phyloP scores from a whole-genome alignment of 2,888 invertebrate genomes.

The Aphidoletes aphidimyza region DNA sequence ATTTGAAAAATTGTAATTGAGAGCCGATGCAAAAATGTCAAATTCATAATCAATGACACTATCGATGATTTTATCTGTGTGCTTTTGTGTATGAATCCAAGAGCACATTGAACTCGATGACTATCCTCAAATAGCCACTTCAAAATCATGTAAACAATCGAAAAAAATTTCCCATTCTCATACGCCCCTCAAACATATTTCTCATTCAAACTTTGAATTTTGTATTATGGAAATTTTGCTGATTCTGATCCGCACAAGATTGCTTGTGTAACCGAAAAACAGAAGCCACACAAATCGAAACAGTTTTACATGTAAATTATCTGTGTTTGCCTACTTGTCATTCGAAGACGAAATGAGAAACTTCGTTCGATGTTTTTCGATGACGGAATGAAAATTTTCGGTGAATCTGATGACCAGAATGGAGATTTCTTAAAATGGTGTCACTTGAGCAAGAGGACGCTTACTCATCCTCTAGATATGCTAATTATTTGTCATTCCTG shows the following conservation, averaged over 20 bases:
- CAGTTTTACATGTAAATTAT: constrained; percentile 32
- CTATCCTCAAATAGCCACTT: neutral
- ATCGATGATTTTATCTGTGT: neutral
- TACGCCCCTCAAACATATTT: neutral
- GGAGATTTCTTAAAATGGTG: neutral
- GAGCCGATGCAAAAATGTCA: neutral
- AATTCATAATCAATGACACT: constrained; percentile 17
- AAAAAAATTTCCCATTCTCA: neutral
- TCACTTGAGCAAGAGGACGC: neutral
- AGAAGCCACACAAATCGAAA: constrained; percentile 2
- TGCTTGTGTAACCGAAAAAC: neutral
- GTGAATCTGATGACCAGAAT: neutral
- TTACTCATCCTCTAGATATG: neutral
- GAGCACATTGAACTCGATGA: neutral
- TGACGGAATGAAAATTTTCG: neutral
- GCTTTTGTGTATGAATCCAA: neutral
- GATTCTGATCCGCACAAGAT: neutral
- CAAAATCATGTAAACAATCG: neutral
- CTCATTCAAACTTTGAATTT: neutral
- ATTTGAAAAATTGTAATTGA: neutral
- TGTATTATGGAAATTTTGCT: constrained; percentile 20
- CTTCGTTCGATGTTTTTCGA: neutral
- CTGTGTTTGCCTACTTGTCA: constrained; percentile 32
- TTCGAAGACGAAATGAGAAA: neutral
- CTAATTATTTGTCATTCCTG: constrained; percentile 27